Evolutionary conservation across 2,113 vertebrate species (phyloP).

Genomic region (Strix uralensis): DNA sequence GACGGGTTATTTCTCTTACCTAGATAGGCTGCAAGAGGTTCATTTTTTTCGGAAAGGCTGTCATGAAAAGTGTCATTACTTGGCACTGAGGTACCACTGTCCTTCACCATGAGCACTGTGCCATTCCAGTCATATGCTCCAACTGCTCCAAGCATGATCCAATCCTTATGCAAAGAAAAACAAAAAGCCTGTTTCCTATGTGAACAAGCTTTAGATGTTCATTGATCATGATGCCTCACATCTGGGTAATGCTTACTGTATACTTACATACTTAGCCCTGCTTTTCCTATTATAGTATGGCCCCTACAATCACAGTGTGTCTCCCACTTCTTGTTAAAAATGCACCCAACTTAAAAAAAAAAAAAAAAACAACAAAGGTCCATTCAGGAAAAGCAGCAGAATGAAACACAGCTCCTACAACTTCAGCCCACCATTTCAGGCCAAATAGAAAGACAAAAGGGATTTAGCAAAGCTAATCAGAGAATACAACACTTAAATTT

Average conservation of each 20-base stretch:
- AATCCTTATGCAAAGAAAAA: conserved; percentile 73
- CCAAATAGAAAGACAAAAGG: background rate
- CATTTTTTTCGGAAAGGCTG: conserved; percentile 74
- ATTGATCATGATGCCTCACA: background rate
- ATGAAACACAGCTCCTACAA: background rate
- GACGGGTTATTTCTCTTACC: conserved; percentile 74
- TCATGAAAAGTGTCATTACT: conserved; percentile 79
- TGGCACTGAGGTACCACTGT: conserved; percentile 66
- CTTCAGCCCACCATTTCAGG: background rate
- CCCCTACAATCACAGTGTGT: background rate
- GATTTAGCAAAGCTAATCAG: background rate
- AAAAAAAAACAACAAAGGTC: background rate
- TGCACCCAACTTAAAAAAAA: background rate
- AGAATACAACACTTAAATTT: background rate
- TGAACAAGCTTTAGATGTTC: background rate
- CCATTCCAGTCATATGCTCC: conserved; percentile 98
- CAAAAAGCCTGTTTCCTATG: background rate
- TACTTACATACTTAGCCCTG: background rate
- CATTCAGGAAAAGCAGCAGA: background rate
- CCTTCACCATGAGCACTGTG: conserved; percentile 88
- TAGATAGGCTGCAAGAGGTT: conserved; percentile 88
- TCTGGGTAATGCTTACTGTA: background rate
- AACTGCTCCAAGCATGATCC: conserved; percentile 92
- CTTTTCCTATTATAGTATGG: background rate
- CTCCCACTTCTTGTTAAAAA: background rate